Evolutionary conservation across 2,113 vertebrate genomes (phyloP), one percentile per base, ranked within the genome.

Genomic region (Nipponia nippon): DNA sequence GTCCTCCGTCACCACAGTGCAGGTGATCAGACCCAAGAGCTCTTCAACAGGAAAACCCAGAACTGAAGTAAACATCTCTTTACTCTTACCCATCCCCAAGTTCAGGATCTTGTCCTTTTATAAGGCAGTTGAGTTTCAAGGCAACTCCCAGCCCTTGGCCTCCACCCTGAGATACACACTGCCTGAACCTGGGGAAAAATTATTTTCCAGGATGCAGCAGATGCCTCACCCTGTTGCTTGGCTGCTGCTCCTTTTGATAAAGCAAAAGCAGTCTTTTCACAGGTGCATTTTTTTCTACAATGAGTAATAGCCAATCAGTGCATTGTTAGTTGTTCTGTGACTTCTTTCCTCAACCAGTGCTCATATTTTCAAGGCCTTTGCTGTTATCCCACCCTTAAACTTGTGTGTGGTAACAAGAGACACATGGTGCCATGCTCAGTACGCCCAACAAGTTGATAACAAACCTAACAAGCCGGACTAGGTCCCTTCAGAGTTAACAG

Each of bases 1-100:
- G 1, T 56, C 23, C 21, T 46, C 0, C 0, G 20, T 42, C 32
- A 63, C 13, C 13, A 27, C 20, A 29, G 25, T 11, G 9, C 38
- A 49, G 34, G 50, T 30, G 8, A 40, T 29, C 20, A 52, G 23
- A 7, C 7, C 32, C 29, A 83, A 63, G 27, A 71, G 6, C 16
- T 84, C n/a, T 78, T 52, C 20, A 49, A 49, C 2, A 25, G 44
- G 49, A 67, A 27, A 11, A 71, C 19, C 11, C 10, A 61, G 22
- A 84, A 7, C 10, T 30, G 26, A 75, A 87, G 9, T 19, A 71
- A 91, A 71, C 5, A 34, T 13, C 10, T 71, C 8, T 15, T 75
- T 53, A 25, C 7, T 30, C 16, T 53, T 66, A 73, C 4, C 3
- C 2, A 46, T 62, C 6, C 25, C 3, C 2, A 77, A 49, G 5